Conservation (phyloP, 2,888 invertebrate species). For the Pimpla rufipes region DNA sequence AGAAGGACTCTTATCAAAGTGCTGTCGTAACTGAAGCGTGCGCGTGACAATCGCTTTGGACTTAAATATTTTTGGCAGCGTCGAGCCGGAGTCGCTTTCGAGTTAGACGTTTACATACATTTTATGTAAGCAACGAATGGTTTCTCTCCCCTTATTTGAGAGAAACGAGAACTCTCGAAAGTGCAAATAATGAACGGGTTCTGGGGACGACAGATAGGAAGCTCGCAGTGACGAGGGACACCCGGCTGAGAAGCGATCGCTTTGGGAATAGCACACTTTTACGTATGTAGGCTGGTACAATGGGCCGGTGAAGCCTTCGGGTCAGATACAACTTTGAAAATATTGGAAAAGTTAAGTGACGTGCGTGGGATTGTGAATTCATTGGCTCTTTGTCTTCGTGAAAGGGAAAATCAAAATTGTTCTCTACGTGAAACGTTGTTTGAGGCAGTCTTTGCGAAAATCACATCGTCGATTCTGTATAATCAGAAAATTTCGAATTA, state of each 20-base stretch:
- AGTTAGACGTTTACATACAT: constrained; percentile 50
- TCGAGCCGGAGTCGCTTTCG: constrained; percentile 11
- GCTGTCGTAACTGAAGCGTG: constrained; percentile 27
- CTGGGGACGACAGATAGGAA: constrained; percentile 77
- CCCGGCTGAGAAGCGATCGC: constrained; percentile 65
- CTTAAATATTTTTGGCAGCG: constrained; percentile 32
- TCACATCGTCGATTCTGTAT: constrained; percentile 39
- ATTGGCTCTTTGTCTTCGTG: constrained; percentile 33
- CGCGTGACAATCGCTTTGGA: constrained; percentile 37
- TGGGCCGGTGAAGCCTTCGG: constrained; percentile 8
- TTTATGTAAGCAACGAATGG: constrained; percentile 59
- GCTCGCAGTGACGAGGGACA: constrained; percentile 76
- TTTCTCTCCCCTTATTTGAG: constrained; percentile 65
- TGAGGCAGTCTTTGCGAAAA: constrained; percentile 1
- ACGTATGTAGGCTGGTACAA: constrained; percentile 34
- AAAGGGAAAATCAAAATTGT: background rate
- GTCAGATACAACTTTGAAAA: constrained; percentile 40
- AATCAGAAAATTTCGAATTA: constrained; percentile 65
- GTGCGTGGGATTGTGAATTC: constrained; percentile 5
- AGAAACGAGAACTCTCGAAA: constrained; percentile 71
- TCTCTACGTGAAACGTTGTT: background rate
- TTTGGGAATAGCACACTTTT: constrained; percentile 49
- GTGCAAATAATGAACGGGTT: constrained; percentile 78
- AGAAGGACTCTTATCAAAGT: constrained; percentile 11
- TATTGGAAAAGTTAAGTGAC: constrained; percentile 44